phyloP scores from a whole-genome alignment of 2,888 invertebrate species.

The Tachystola acroxantha region DNA sequence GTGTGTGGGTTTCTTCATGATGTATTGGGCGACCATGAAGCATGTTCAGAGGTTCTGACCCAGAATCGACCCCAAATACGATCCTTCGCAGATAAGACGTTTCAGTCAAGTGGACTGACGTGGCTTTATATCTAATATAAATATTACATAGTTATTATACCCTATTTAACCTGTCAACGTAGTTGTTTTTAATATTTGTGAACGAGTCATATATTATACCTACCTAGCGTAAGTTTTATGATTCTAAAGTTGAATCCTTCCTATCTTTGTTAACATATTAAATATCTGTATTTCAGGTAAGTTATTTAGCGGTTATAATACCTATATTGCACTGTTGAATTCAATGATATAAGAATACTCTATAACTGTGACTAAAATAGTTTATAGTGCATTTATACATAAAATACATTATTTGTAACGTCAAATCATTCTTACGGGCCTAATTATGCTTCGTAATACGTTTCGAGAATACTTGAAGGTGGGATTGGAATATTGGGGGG shows the following conservation, averaged over 20 bases:
- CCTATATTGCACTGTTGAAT: conserved; percentile 33
- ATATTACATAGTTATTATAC: conserved; percentile 25
- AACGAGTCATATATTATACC: conserved; percentile 37
- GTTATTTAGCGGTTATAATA: conserved; percentile 23
- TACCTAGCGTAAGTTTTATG: conserved; percentile 53
- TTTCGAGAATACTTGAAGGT: not conserved
- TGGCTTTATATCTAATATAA: not conserved
- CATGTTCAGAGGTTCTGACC: no score
- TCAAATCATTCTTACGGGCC: no score
- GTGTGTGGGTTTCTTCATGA: no score
- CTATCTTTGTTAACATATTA: conserved; percentile 43
- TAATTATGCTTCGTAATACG: no score
- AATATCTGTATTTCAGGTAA: conserved; percentile 39
- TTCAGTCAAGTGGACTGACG: no score
- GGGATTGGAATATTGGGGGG: not conserved
- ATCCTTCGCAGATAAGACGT: no score
- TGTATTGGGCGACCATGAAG: no score
- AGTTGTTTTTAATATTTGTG: conserved; percentile 46
- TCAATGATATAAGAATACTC: conserved; percentile 33
- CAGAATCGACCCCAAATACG: no score
- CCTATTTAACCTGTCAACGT: conserved; percentile 50
- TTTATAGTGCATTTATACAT: conserved; percentile 1
- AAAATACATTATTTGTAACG: not conserved
- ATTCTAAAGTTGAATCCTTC: conserved; percentile 60
- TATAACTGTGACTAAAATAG: conserved; percentile 20